Evolutionary conservation across 2,888 invertebrate species (phyloP).

Genomic region (Drosophila lutescens): DNA sequence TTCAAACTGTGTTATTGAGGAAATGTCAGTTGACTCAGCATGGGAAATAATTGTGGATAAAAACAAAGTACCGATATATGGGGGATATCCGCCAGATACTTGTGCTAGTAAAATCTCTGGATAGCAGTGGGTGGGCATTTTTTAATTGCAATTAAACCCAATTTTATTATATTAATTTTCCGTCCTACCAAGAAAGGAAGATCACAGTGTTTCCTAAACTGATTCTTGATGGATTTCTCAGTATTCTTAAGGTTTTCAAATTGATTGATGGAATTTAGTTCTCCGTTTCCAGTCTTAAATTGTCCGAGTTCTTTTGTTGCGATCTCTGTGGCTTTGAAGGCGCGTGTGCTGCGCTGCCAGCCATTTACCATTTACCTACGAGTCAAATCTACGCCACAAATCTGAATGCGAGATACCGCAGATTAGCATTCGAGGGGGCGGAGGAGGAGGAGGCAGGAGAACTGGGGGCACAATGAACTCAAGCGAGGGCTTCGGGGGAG

Average conservation of each 20-base stretch:
- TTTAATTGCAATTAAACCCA: background rate
- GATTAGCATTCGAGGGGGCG: slow-evolving; percentile 29
- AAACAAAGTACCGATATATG: background rate
- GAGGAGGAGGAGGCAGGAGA: slow-evolving; percentile 6
- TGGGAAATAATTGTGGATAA: slow-evolving; percentile 14
- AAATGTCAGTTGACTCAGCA: slow-evolving; percentile 33
- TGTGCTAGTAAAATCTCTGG: background rate
- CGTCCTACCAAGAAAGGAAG: background rate
- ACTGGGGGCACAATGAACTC: slow-evolving; percentile 66
- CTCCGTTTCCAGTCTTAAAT: slow-evolving; percentile 24
- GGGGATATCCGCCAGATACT: slow-evolving; percentile 16
- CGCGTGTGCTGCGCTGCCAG: slow-evolving; percentile 21
- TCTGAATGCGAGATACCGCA: slow-evolving; percentile 36
- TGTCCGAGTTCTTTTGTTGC: slow-evolving; percentile 15
- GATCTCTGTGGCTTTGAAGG: slow-evolving; percentile 9
- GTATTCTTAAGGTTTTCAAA: slow-evolving; percentile 1
- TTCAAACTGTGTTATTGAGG: slow-evolving; percentile 10
- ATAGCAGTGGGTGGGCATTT: background rate
- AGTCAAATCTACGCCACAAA: slow-evolving; percentile 34
- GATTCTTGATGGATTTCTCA: background rate
- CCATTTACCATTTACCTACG: slow-evolving; percentile 26
- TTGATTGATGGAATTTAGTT: slow-evolving; percentile 39
- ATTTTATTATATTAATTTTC: no score
- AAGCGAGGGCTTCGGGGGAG: slow-evolving; percentile 24
- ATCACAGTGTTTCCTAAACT: background rate